Evolutionary conservation across 30 jellyfish, hydroid and myxozoan species (phyloP), one percentile per base, ranked within the genome.

Genomic region (Euphysa ruthae): DNA sequence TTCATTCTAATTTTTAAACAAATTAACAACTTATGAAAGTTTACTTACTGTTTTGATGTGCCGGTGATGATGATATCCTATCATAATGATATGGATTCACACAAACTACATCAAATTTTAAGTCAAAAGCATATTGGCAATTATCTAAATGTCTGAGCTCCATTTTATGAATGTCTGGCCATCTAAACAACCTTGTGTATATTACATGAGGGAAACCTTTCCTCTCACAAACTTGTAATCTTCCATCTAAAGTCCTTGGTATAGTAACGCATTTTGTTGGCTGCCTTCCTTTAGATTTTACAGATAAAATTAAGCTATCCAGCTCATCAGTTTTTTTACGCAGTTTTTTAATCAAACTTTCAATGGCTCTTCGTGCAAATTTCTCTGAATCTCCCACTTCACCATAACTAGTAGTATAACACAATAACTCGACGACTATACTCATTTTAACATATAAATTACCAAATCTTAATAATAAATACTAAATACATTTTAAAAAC

Each of bases 91-190:
- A 89, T 1, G 98, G 98, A 65, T 89, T 89, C 29, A 89, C 98
- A 75, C 98, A 89, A 30, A 89, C 98, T n/a, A 89, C 98, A 51
- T 89, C 98, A 49, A 79, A 89, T 54, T 89, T 89, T 52, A 89
- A 55, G 49, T 89, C 98, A 44, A 89, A 89, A n/a, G 98, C 98
- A 56, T 77, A 89, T 73, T 89, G 98, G 43, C 98, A 89, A 28
- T 83, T 82, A 27, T 89, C 98, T 58, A 73, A 70, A 58, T 89
- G 98, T 32, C 98, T 38, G 4, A 89, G 75, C 49, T 89, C 98
- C 98, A 89, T 89, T 70, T 89, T 89, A 61, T 89, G 98, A 23
- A 89, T 89, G 62, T 89, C 98, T 20, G 98, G 98, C 98, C 98
- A 89, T 38, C 98, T 79, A 72, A 89, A 89, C 44, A 89, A 66